Evolutionary conservation across 2,113 vertebrate species (phyloP), one percentile per base, ranked within the genome.

Genomic region (Hepsetus odoe): DNA sequence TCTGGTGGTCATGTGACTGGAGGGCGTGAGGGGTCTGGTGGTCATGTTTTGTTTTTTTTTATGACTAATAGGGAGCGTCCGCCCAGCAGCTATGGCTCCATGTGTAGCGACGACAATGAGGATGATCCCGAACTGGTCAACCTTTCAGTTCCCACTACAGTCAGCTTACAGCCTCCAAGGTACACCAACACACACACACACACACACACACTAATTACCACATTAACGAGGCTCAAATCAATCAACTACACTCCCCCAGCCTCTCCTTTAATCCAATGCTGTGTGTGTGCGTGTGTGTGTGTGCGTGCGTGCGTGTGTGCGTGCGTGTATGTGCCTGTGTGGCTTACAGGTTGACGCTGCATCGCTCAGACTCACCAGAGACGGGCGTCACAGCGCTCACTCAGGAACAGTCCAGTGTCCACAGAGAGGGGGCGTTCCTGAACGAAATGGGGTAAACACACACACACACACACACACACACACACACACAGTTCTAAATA

Each of bases 21-120:
- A 38, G 4, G 4, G 35, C 4, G 4, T 38, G 18, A 20, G 1
- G 14, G 1, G 18, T 49, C 20, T 18, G n/a, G n/a, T n/a, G n/a
- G n/a, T n/a, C n/a, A n/a, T n/a, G n/a, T 5, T 49, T 5, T 4
- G 18, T 49, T 6, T 1, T 2, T 1, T 49, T 14, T 72, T 22
- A 11, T 81, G 85, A 28, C 51, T 67, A 35, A 66, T 26, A n/a
- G n/a, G 72, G 44, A 18, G 59, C 87, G 87, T 26, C 92, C 92
- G 1, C 87, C 90, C 1, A 89, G 89, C 69, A 92, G 91, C 77
- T 93, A 93, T 72, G 91, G 90, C 20, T 93, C 92, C 3, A 92
- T 93, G 92, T 88, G 80, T 56, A 92, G 90, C 4, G 92, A 93
- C 0, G 85, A 82, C 24, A 80, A 75, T 0, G 77, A 44, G 2